Evolutionary conservation across 64 coral and sea anemone species (phyloP), one percentile per base, ranked within the genome.

Genomic region (Trachythela sp.): DNA sequence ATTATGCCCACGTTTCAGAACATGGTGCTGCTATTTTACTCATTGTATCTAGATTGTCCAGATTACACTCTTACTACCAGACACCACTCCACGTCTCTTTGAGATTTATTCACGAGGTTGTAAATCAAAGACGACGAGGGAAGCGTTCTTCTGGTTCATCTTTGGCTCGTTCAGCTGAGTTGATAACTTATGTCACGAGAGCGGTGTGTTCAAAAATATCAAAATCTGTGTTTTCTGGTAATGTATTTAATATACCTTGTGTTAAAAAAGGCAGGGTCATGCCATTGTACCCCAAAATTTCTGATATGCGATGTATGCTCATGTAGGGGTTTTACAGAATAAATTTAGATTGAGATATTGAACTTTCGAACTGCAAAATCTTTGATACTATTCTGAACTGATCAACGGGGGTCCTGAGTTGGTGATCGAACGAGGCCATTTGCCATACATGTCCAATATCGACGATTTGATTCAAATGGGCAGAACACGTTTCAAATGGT

Each of bases 11-110:
- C 18, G 75, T 80, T 35, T 80, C 75, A 13, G 75, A 80, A 38
- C 75, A 80, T 39, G 75, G 75, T 35, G 75, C 75, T 80, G 75
- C 75, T 34, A 13, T 80, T 17, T 39, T 80, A 18, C 31, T 39
- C 8, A 80, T 80, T 22, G 75, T 80, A 10, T 35, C 75, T 37
- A 30, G 37, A 80, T 29, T 80, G 3, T 39, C 75, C 33, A 80
- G 30, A 80, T 80, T 80, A 39, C 33, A 80, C 31, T 80, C 33
- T 80, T 39, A 80, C 37, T 80, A 80, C 37, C 75, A 80, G 30
- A 37, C 37, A 37, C 75, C 75, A 18, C 34, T 80, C 7, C 33
- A 80, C 15, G 37, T 39, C 15, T 80, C 75, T 11, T 5, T 80
- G 33, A 10, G 75, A 30, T 80, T 80, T 5, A 37, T 80, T 37